Evolutionary conservation across 2,797 vertebrate species (phyloP).

Genomic region (Pygocentrus nattereri): DNA sequence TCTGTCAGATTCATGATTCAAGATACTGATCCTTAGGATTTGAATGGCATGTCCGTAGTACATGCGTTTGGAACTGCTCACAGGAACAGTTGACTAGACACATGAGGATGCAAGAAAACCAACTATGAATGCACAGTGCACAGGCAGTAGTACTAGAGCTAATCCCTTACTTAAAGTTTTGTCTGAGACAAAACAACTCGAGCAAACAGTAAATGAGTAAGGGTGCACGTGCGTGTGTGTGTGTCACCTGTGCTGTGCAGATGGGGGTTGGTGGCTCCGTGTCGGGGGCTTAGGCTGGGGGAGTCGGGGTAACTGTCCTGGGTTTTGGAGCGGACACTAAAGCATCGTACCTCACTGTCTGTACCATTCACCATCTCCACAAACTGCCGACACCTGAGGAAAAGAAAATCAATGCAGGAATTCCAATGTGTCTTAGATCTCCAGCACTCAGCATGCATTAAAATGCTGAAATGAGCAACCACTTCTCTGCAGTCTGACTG

Average conservation of each 20-base stretch:
- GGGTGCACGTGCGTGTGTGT: not conserved
- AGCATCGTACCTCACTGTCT: conserved; percentile 95
- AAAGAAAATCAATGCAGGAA: not conserved
- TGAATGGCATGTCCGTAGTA: not conserved
- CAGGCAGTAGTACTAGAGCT: too few relatives aligned
- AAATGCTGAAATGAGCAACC: conserved; percentile 1
- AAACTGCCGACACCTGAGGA: conserved; percentile 92
- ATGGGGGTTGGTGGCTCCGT: conserved; percentile 89
- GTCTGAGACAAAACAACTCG: not conserved
- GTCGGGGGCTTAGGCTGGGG: conserved; percentile 90
- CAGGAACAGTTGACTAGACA: too few relatives aligned
- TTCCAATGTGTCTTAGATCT: not conserved
- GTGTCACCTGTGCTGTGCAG: conserved; percentile 86
- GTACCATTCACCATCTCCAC: conserved; percentile 99
- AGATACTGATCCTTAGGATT: not conserved
- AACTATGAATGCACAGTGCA: too few relatives aligned
- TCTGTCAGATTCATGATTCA: too few relatives aligned
- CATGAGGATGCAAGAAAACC: not conserved
- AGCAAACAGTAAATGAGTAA: not conserved
- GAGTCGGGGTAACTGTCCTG: conserved; percentile 96
- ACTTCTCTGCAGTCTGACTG: conserved; percentile 14
- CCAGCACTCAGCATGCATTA: not conserved
- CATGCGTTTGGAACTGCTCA: too few relatives aligned
- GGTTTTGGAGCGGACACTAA: conserved; percentile 90
- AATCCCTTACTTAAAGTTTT: not conserved